Evolutionary conservation across 2,797 vertebrate genomes (phyloP).

Genomic region (Hippoglossus hippoglossus): DNA sequence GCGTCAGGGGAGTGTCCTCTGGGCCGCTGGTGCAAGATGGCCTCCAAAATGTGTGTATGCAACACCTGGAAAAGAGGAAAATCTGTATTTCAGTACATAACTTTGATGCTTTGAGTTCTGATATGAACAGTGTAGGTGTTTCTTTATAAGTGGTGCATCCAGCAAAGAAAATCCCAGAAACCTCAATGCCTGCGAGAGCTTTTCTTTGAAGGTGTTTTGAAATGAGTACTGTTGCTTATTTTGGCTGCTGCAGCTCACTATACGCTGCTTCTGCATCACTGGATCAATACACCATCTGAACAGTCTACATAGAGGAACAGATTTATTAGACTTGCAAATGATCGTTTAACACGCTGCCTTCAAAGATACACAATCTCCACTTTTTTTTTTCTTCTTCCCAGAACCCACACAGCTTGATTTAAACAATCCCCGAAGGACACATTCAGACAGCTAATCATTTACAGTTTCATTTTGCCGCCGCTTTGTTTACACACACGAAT

Average conservation of each 20-base stretch:
- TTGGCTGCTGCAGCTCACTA: background rate
- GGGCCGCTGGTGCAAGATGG: background rate
- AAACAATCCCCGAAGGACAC: conserved; percentile 13
- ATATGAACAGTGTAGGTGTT: background rate
- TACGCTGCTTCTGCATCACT: conserved; percentile 12
- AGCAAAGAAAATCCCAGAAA: background rate
- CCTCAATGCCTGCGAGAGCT: background rate
- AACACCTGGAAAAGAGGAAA: background rate
- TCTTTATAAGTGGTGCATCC: background rate
- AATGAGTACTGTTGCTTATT: conserved; percentile 2
- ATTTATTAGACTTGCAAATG: conserved; percentile 33
- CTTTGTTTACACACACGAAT: conserved; percentile 23
- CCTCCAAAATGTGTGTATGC: background rate
- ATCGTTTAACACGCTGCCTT: conserved; percentile 20
- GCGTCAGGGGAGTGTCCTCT: conserved; percentile 16
- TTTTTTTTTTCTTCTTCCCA: background rate
- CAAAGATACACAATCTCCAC: conserved; percentile 14
- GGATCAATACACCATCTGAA: conserved; percentile 33
- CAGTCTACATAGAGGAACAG: conserved; percentile 10
- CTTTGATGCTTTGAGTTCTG: background rate
- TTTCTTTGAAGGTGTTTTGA: conserved; percentile 3
- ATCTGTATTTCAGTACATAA: background rate
- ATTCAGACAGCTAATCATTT: conserved; percentile 37
- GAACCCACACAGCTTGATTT: conserved; percentile 14
- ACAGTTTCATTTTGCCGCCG: conserved; percentile 8